Base-by-base conservation (phyloP, 2,888 invertebrate species). In the Cryptops parisi region DNA sequence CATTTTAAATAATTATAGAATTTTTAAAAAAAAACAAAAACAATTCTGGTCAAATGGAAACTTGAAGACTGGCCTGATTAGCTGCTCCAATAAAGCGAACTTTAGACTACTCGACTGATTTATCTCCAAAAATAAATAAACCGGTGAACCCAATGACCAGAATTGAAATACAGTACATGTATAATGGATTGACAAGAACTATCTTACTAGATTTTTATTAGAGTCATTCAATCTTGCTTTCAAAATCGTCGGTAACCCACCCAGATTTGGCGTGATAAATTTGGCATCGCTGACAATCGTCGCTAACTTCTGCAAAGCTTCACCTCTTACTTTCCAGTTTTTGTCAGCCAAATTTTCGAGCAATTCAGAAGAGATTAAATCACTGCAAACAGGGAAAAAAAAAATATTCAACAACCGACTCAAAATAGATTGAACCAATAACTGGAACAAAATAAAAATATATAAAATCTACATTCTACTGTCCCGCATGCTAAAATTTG, bases 251-350 rank as follows among this genome's bases (percentile, higher is more conserved):
- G 89, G 84, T 38, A 93, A 69, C 64, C 89, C 89, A 0, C 90
- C 91, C 40, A 96, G 75, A 17, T 80, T 79, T 0, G 85, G 72
- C 61, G 85, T 87, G 58, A 96, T 86, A 6, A 84, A 78, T 60
- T 84, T 81, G 0, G 85, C 82, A 51, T 81, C 85, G 19, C 71
- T 76, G 33, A 90, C 72, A 41, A 89, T 80, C 1, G 74, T 74
- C 53, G 75, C 78, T 17, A 89, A 71, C 69, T 84, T 84, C 59
- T 77, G 78, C 21, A 87, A 65, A 1, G 79, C 84, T 69, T 86
- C 85, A 60, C 79, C 81, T 54, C 85, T 75, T 3, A 71, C 82
- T 75, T 94, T 94, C 94, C 94, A 96, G 70, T 88, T 88, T 69
- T 88, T 90, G 68, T 91, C 89, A 22, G 78, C 76, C 60, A 91